Conservation (phyloP, 2,113 vertebrate species). For the Anhinga rufa region DNA sequence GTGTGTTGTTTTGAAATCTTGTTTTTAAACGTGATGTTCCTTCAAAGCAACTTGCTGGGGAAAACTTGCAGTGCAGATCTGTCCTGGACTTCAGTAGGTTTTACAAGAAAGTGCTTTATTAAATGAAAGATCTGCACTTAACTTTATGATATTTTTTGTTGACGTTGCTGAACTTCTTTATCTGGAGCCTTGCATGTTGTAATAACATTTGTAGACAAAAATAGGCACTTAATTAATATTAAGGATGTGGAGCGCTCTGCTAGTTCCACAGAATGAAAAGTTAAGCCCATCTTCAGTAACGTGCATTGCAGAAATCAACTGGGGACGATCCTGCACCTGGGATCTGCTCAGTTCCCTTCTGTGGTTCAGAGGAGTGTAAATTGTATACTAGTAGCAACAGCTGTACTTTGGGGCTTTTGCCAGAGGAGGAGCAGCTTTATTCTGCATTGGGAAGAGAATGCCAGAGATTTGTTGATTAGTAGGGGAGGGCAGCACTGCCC, state of each 20-base stretch:
- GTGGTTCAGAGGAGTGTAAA: neutral
- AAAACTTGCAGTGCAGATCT: neutral
- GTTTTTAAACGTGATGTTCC: neutral
- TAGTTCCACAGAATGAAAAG: neutral
- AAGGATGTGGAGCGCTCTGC: neutral
- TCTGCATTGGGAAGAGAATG: neutral
- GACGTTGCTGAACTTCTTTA: neutral
- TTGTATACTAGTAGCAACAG: neutral
- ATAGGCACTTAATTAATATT: neutral
- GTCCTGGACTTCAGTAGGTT: neutral
- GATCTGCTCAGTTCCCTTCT: neutral
- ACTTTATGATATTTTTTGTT: neutral
- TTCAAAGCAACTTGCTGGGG: neutral
- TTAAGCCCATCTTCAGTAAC: neutral
- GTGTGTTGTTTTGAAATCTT: neutral
- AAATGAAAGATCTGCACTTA: neutral
- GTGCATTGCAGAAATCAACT: neutral
- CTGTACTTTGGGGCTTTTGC: slow-evolving; percentile 9
- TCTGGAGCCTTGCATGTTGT: neutral
- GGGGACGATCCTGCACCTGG: neutral
- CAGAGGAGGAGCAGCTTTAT: slow-evolving; percentile 27
- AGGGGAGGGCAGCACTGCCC: neutral
- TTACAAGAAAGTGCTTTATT: neutral
- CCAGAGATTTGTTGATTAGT: neutral
- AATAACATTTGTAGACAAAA: neutral